Evolutionary conservation across 2,113 vertebrate species (phyloP), one percentile per base, ranked within the genome.

Genomic region (Ammospiza caudacuta): DNA sequence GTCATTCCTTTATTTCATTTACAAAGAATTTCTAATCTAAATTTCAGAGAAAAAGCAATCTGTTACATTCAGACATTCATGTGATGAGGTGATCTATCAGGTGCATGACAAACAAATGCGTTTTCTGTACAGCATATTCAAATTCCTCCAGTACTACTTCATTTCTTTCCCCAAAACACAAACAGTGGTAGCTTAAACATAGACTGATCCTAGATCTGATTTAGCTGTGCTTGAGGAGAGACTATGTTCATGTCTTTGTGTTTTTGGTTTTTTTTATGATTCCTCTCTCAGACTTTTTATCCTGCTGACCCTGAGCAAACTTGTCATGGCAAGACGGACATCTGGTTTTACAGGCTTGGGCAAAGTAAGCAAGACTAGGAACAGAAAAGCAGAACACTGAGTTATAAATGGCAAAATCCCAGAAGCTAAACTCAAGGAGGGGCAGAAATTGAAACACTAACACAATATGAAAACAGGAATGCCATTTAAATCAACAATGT

Each of bases 401-500:
- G 54, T 64, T 94, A 80, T 76, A 91, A 88, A 91, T 72, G 75
- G 54, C 37, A 91, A 92, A 95, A 80, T 89, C 76, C 83, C 68
- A 73, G 86, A 89, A 96, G 82, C 31, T 87, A 79, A 74, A 77
- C 9, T 93, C 41, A 66, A 64, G 37, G 41, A 90, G 37, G 16
- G 5, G 24, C 37, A 91, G 63, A 91, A 59, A 46, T 5, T 46
- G 23, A 80, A 92, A 75, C 22, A 80, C 15, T 95, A 92, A 83
- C 63, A 19, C 28, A 79, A 27, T 41, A 58, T 76, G 72, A 92
- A 95, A 84, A 88, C 52, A 81, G 11, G 31, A 54, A 64, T 78
- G 43, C 8, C 72, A 64, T 78, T 95, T 89, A 86, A 85, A 93
- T 73, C 41, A 89, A 51, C 22, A 69, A 18, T 39, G 33, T 69